Conservation (phyloP, 2,113 vertebrate species). For the Eira barbara region DNA sequence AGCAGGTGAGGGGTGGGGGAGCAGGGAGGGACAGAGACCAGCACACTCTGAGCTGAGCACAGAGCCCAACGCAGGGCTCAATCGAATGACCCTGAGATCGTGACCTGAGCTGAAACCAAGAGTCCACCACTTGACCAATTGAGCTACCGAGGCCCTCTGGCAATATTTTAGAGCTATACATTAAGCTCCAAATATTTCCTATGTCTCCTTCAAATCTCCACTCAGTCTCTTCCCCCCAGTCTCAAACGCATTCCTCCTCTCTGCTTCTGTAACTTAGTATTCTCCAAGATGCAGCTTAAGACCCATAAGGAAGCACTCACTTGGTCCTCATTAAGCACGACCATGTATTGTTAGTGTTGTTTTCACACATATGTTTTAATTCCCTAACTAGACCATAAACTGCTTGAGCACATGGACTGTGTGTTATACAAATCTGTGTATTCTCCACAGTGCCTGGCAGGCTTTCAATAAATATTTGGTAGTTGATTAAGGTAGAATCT, state of each 20-base stretch:
- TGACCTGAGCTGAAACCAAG: neutral
- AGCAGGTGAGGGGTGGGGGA: neutral
- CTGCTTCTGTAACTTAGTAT: neutral
- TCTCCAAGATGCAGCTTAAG: neutral
- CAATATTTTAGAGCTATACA: neutral
- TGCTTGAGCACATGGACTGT: neutral
- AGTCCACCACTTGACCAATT: neutral
- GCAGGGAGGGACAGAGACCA: neutral
- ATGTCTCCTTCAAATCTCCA: neutral
- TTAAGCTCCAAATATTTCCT: too few species aligned
- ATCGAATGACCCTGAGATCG: neutral
- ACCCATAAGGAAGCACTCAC: neutral
- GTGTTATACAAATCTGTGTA: neutral
- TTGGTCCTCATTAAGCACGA: neutral
- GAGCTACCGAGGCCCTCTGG: neutral
- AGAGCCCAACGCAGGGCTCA: neutral
- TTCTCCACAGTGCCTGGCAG: neutral
- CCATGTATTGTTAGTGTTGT: neutral
- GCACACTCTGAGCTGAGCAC: neutral
- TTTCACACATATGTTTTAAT: neutral
- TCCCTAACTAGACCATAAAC: neutral
- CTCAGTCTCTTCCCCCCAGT: neutral
- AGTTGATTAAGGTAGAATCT: neutral
- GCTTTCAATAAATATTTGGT: constrained; percentile 11
- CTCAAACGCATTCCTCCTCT: neutral